Evolutionary conservation across 2,888 invertebrate species (phyloP).

Genomic region (Tipula unca): DNA sequence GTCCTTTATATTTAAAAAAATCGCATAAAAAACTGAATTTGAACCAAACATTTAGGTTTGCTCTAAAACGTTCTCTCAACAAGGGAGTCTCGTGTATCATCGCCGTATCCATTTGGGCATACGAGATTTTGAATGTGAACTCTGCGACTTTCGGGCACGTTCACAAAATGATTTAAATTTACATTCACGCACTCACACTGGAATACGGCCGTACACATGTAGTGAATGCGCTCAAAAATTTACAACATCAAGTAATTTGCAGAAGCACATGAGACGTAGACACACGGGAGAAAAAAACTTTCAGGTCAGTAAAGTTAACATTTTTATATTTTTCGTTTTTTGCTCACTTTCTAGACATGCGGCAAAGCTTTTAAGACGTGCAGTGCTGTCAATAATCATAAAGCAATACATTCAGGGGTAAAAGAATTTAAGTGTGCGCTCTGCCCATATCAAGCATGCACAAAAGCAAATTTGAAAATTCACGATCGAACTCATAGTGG

Average conservation of each 20-base stretch:
- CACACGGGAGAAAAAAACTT: constrained; percentile 26
- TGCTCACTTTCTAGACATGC: constrained; percentile 23
- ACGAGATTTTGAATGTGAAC: constrained; percentile 24
- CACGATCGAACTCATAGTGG: constrained; percentile 27
- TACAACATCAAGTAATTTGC: constrained; percentile 26
- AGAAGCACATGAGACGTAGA: constrained; percentile 25
- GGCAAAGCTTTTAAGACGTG: constrained; percentile 27
- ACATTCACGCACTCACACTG: constrained; percentile 25
- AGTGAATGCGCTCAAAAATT: constrained; percentile 23
- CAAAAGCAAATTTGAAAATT: constrained; percentile 26
- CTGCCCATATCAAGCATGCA: constrained; percentile 25
- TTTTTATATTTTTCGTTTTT: constrained; percentile 18
- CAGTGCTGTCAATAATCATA: constrained; percentile 26
- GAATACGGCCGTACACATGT: constrained; percentile 25
- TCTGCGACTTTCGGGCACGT: constrained; percentile 25
- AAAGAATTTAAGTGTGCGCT: constrained; percentile 25
- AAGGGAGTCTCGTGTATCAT: constrained; percentile 24
- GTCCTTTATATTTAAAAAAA: neutral
- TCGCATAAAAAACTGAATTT: neutral
- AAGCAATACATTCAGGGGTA: constrained; percentile 25
- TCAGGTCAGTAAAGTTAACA: constrained; percentile 25
- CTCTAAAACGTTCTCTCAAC: constrained; percentile 26
- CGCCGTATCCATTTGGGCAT: constrained; percentile 25
- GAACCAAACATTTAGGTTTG: constrained; percentile 25
- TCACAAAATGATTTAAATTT: constrained; percentile 25